phyloP scores from a whole-genome alignment of 1,140 invertebrate genomes.

The Drosophila lacertosa region DNA sequence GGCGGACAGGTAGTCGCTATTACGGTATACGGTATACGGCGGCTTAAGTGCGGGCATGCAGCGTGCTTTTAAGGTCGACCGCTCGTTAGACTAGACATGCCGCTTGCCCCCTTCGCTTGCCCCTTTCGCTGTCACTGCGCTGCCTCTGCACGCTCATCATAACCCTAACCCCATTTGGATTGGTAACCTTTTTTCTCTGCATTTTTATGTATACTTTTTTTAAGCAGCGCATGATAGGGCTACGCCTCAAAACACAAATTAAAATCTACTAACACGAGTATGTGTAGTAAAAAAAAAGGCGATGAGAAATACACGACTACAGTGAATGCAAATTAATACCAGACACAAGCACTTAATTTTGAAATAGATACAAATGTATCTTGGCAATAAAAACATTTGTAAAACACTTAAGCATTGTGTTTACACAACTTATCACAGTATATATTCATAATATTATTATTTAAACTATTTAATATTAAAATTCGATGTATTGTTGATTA shows the following conservation, averaged over 20 bases:
- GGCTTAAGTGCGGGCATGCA: conserved; percentile 21
- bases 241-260: conserved; percentile 29
- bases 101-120: not conserved
- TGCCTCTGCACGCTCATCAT: conserved; percentile 24
- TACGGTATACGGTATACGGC: conserved; percentile 24
- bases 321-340: conserved; percentile 5
- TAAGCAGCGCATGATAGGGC: conserved; percentile 25
- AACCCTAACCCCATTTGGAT: conserved; percentile 35
- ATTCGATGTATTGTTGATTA: too few species aligned
- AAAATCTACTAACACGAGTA: conserved; percentile 12
- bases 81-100: conserved; percentile 15
- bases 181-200: conserved; percentile 43
- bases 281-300: not conserved
- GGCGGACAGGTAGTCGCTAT: conserved; percentile 61
- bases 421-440: too few species aligned
- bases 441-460: too few species aligned
- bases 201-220: not conserved
- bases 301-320: conserved; percentile 1
- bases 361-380: not conserved
- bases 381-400: too few species aligned
- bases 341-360: not conserved
- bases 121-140: not conserved
- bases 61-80: conserved; percentile 30
- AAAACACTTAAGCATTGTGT: too few species aligned
- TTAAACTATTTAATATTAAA: too few species aligned